A percentile compares a stretch with the other conserved stretches of the same genome.
Conservation (phyloP, 2,888 invertebrate species). For the Gryllus longicercus region DNA sequence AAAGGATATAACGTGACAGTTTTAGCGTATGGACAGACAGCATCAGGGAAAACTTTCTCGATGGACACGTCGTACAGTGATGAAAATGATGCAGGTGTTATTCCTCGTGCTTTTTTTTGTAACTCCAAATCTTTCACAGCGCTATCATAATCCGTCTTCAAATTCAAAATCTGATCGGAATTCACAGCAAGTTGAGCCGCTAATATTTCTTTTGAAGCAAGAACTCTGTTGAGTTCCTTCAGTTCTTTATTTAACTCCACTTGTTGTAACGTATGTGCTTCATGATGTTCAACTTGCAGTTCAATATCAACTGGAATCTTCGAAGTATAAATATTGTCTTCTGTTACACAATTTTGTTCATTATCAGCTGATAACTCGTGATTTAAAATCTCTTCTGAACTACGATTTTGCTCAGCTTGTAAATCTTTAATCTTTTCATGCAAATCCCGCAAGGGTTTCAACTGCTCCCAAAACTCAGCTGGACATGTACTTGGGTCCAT, state of each 20-base stretch:
- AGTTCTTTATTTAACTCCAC: conserved; percentile 51
- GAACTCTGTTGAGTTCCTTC: conserved; percentile 48
- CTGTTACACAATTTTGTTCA: conserved; percentile 42
- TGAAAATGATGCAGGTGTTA: conserved; percentile 73
- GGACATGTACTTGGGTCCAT: conserved; percentile 34
- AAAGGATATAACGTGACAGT: conserved; percentile 91
- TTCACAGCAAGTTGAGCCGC: conserved; percentile 63
- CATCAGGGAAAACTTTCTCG: conserved; percentile 88
- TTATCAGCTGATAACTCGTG: conserved; percentile 43
- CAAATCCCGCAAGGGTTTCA: conserved; percentile 46
- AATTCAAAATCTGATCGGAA: conserved; percentile 49
- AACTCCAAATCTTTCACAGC: conserved; percentile 64
- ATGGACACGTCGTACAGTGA: conserved; percentile 82
- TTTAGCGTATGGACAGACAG: conserved; percentile 92
- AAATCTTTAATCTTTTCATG: conserved; percentile 40
- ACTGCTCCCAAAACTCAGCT: conserved; percentile 30
- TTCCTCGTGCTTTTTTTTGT: conserved; percentile 78
- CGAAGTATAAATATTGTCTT: conserved; percentile 46
- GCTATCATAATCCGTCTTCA: conserved; percentile 53
- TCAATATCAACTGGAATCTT: conserved; percentile 50
- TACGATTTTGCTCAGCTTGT: conserved; percentile 56
- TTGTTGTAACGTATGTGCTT: conserved; percentile 67
- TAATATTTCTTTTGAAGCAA: conserved; percentile 63
- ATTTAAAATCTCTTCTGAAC: conserved; percentile 49
- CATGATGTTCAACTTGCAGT: conserved; percentile 52